Base-by-base conservation (phyloP, 2,888 invertebrate species). In the Xestia ashworthii region DNA sequence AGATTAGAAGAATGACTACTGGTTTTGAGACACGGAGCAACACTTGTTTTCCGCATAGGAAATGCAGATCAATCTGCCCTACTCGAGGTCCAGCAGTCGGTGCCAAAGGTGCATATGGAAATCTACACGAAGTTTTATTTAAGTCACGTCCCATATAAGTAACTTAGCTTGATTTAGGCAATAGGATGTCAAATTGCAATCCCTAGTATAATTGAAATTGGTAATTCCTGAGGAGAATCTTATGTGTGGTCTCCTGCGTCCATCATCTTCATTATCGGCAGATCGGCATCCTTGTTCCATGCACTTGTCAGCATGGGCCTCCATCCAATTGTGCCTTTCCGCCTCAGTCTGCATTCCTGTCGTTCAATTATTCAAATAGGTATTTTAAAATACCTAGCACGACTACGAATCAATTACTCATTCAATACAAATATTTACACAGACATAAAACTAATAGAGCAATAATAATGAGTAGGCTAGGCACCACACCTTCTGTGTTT, bases 341-440 rank as follows among this genome's bases (percentile, higher is more conserved):
- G 8, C 1, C 16, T 8, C 25, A 14, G 25, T 60, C 25, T 60
- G 25, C 25, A 16, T 60, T 60, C 55, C 1, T 25, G 22, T 6
- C 58, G 6, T 58, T 25, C 2, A 58, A 25, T 58, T 58, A 60
- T 32, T 32, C 8, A 60, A 60, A 25, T n/a, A 55, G n/a, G n/a
- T 14, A 58, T 14, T 25, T 58, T 60, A 60, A 32, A 60, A 60
- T 32, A 32, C 32, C 60, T 32, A 60, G 19, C 2, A 19, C n/a
- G 4, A 71, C 41, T 32, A 25, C 14, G 44, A 55, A n/a, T 58
- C 4, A 58, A 74, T 77, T 48, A 77, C 9, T 25, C 14, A 80
- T 48, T 58, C 38, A 55, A 41, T 16, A 58, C 22, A 41, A 80
- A 80, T 55, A 55, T 80, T 76, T n/a, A 58, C 25, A 58, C 6